phyloP scores from a whole-genome alignment of 2,888 invertebrate genomes.

The Tipula helvola region DNA sequence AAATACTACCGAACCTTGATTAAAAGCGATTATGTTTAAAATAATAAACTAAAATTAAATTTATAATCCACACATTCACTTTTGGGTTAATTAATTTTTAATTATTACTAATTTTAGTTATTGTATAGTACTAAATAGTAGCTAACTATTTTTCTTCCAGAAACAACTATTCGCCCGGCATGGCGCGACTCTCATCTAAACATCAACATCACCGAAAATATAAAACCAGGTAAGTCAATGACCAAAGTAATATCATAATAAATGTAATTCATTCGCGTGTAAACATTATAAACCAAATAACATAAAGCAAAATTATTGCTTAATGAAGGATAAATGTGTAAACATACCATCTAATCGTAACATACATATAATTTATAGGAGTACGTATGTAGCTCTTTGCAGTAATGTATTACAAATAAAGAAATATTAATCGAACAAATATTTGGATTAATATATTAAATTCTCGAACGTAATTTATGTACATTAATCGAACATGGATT shows the following conservation, averaged over 20 bases:
- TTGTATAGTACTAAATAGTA: no score
- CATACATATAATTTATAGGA: not conserved
- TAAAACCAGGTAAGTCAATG: not conserved
- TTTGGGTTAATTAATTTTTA: no score
- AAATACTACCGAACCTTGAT: no score
- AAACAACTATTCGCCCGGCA: not conserved
- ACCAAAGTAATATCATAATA: not conserved
- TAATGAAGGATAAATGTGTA: not conserved
- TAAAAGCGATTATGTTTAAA: no score
- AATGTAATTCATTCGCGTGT: not conserved
- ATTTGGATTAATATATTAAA: not conserved
- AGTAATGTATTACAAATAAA: not conserved
- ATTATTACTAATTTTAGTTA: no score
- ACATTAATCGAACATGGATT: not conserved
- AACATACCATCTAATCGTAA: not conserved
- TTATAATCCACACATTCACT: no score
- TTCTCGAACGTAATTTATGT: not conserved
- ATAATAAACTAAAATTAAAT: no score
- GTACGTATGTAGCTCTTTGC: not conserved
- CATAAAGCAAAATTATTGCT: not conserved
- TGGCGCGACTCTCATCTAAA: not conserved
- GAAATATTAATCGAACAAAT: not conserved
- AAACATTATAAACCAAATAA: not conserved
- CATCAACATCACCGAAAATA: not conserved
- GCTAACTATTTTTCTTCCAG: not conserved